Conservation (phyloP, 2,888 invertebrate genomes). For the Ephialtes manifestator region DNA sequence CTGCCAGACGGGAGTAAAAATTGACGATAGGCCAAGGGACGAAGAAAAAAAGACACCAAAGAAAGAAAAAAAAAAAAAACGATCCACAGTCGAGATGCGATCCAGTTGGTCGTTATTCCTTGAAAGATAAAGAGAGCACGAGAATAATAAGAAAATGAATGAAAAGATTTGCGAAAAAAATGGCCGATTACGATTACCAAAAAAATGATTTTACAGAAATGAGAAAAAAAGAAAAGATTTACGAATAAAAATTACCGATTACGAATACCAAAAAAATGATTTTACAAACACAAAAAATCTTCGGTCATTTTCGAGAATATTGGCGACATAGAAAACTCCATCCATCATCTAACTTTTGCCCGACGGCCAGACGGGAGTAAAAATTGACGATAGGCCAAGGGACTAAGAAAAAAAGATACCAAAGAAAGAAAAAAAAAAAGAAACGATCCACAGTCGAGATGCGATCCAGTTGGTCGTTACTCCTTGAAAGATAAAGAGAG, state of each 20-base stretch:
- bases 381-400: constrained; percentile 31
- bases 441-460: constrained; percentile 14
- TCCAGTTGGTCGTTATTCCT: constrained; percentile 46
- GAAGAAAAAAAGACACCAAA: not conserved
- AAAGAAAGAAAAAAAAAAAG: not conserved
- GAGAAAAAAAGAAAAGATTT: too few species aligned
- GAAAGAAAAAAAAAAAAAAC: constrained; percentile 6
- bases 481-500: constrained; percentile 40
- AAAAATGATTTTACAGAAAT: too few species aligned
- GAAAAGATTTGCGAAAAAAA: not conserved
- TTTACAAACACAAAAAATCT: too few species aligned
- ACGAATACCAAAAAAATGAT: too few species aligned
- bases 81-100: constrained; percentile 24
- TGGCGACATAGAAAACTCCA: too few species aligned
- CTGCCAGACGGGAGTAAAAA: constrained; percentile 23
- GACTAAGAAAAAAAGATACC: not conserved
- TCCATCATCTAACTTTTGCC: too few species aligned
- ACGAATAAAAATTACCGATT: too few species aligned
- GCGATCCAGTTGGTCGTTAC: constrained; percentile 43
- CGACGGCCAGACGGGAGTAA: constrained; percentile 17
- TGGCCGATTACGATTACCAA: too few species aligned
- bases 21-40: constrained; percentile 21
- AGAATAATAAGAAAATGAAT: too few species aligned
- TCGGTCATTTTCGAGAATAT: too few species aligned
- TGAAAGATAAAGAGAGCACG: not conserved